Percentiles rank a stretch among this genome's conserved stretches.
phyloP scores from a whole-genome alignment of 1,140 invertebrate genomes.

The Stenopsyche tienmushanensis region DNA sequence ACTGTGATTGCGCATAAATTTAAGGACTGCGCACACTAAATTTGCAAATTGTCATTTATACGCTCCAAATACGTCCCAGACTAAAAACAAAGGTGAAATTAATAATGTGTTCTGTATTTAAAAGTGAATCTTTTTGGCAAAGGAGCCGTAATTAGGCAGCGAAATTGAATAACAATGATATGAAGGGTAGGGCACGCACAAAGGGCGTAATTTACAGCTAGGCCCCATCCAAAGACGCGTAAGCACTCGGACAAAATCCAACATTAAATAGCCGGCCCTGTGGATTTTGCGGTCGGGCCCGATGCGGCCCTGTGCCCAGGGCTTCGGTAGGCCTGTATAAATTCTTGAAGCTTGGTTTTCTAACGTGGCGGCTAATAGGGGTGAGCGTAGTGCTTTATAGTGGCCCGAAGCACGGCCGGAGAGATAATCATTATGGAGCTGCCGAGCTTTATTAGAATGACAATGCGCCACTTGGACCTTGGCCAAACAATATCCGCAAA shows the following conservation, averaged over 20 bases:
- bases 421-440: slow-evolving; percentile 36
- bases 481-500: slow-evolving; percentile 42
- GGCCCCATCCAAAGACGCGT: neutral
- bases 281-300: slow-evolving; percentile 11
- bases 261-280: slow-evolving; percentile 15
- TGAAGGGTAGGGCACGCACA: slow-evolving; percentile 14
- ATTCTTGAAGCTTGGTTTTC: slow-evolving; percentile 22
- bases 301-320: neutral
- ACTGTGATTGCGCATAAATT: too few relatives aligned
- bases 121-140: too few relatives aligned
- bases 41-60: too few relatives aligned
- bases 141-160: slow-evolving; percentile 13
- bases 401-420: slow-evolving; percentile 7
- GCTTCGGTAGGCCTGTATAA: slow-evolving; percentile 11
- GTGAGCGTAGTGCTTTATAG: slow-evolving; percentile 4
- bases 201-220: slow-evolving; percentile 26
- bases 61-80: too few relatives aligned
- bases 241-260: slow-evolving; percentile 19
- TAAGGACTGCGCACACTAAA: too few relatives aligned
- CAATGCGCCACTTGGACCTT: slow-evolving; percentile 40
- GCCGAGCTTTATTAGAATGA: slow-evolving; percentile 39
- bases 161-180: slow-evolving; percentile 30
- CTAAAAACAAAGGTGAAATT: too few relatives aligned
- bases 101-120: too few relatives aligned
- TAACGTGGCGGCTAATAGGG: slow-evolving; percentile 26